Evolutionary conservation across 2,888 invertebrate genomes (phyloP).

Genomic region (Mycogona germanica): DNA sequence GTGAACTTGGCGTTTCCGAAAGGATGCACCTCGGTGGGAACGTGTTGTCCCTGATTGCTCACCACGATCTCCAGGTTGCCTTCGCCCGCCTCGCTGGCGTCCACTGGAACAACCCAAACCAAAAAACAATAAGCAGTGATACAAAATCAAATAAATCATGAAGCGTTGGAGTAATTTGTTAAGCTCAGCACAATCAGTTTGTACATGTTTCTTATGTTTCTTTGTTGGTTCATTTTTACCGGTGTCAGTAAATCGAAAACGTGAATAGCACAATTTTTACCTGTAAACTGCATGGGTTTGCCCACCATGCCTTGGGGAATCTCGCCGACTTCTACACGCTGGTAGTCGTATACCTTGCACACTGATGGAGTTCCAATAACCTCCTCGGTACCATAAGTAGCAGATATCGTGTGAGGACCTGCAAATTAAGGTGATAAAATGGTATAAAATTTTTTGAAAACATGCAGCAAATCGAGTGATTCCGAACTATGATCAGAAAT

Average conservation of each 20-base stretch:
- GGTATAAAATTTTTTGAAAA: background rate
- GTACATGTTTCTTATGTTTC: too few relatives aligned
- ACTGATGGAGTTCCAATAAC: conserved; percentile 58
- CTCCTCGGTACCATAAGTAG: conserved; percentile 80
- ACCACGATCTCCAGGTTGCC: conserved; percentile 96
- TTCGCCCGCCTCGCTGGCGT: conserved; percentile 93
- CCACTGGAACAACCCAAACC: conserved; percentile 44
- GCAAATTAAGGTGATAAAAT: background rate
- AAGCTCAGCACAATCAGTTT: too few relatives aligned
- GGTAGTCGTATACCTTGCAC: conserved; percentile 82
- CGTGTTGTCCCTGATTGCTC: conserved; percentile 80
- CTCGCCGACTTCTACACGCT: conserved; percentile 65
- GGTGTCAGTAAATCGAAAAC: too few relatives aligned
- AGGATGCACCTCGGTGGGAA: conserved; percentile 89
- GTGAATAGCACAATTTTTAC: too few relatives aligned
- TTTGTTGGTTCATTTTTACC: too few relatives aligned
- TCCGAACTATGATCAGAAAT: background rate
- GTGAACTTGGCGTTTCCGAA: conserved; percentile 84
- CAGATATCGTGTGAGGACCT: conserved; percentile 67
- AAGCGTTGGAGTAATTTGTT: too few relatives aligned
- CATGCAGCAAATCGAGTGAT: background rate
- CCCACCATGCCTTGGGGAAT: conserved; percentile 74
- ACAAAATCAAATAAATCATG: too few relatives aligned
- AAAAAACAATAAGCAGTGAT: too few relatives aligned
- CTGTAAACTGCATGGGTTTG: conserved; percentile 79